Evolutionary conservation across 2,797 vertebrate genomes (phyloP).

Genomic region (Poecilia picta): DNA sequence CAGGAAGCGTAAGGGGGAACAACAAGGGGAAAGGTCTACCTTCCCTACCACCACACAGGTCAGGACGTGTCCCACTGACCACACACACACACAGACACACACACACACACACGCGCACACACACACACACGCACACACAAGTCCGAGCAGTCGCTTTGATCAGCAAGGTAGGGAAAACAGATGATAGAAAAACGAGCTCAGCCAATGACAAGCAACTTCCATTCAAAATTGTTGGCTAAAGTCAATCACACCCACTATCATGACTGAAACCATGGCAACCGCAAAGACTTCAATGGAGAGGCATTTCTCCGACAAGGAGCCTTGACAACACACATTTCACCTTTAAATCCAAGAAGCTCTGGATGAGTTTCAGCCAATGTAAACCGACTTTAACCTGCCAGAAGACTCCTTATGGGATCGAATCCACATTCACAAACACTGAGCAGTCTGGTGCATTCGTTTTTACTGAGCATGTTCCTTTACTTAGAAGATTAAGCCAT

Average conservation of each 20-base stretch:
- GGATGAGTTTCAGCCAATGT: slow-evolving; percentile 22
- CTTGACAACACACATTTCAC: slow-evolving; percentile 46
- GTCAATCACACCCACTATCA: slow-evolving; percentile 22
- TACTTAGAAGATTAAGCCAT: background rate
- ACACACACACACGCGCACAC: too few species aligned
- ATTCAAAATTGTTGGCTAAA: slow-evolving; percentile 32
- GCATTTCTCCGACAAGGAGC: slow-evolving; percentile 54
- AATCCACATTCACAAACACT: background rate
- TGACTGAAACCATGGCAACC: slow-evolving; percentile 65
- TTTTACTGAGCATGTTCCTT: background rate
- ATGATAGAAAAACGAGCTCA: background rate
- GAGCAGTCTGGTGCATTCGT: background rate
- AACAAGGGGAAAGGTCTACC: slow-evolving; percentile 14
- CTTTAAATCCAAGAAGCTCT: slow-evolving; percentile 39
- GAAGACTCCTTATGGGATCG: background rate
- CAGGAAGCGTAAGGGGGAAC: slow-evolving; percentile 18
- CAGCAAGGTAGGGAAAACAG: background rate
- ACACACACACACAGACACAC: background rate
- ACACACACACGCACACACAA: background rate
- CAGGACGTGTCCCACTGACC: slow-evolving; percentile 31
- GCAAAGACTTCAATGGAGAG: slow-evolving; percentile 39
- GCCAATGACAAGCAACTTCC: slow-evolving; percentile 15
- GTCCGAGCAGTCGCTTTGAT: slow-evolving; percentile 6
- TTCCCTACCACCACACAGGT: slow-evolving; percentile 30
- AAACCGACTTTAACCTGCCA: background rate